These are phyloP conservation scores for Alligator sinensis DNA, from an alignment of 2,113 vertebrate species.

Conservation along the genomic window DNA sequence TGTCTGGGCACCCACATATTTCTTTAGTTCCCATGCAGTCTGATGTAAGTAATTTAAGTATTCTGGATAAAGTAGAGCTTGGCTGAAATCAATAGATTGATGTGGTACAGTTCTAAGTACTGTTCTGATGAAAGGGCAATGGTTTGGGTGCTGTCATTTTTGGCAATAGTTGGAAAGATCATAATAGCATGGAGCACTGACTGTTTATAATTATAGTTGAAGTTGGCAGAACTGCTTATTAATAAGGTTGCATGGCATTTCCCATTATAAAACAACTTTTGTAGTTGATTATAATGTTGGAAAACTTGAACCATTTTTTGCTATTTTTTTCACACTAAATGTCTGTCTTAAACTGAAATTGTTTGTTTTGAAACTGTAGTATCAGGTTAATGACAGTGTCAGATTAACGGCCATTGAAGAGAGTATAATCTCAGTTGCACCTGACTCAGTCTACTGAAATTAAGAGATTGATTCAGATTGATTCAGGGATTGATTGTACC, in stretches of 20 bases:
- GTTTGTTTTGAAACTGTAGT: neutral
- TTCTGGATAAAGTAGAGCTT: neutral
- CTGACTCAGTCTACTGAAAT: neutral
- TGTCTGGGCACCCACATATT: neutral
- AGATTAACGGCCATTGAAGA: neutral
- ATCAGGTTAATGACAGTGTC: neutral
- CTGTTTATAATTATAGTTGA: neutral
- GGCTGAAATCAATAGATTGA: neutral
- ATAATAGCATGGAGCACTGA: neutral
- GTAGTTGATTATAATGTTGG: neutral
- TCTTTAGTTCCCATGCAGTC: neutral
- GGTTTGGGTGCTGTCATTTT: neutral
- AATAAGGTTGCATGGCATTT: neutral
- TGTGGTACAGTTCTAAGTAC: neutral
- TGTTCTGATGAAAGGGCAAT: neutral
- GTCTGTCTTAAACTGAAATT: neutral
- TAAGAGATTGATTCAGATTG: neutral
- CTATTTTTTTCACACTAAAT: neutral
- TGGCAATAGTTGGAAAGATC: neutral
- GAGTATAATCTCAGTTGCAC: neutral
- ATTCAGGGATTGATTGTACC: neutral
- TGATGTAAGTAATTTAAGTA: neutral
- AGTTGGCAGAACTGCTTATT: neutral
- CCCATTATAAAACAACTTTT: neutral
- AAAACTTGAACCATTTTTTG: neutral